Percentiles rank a stretch among this genome's conserved stretches.
These are phyloP conservation scores for Drosophila murphyi DNA, from an alignment of 1,140 invertebrate genomes.

Conservation along the genomic window DNA sequence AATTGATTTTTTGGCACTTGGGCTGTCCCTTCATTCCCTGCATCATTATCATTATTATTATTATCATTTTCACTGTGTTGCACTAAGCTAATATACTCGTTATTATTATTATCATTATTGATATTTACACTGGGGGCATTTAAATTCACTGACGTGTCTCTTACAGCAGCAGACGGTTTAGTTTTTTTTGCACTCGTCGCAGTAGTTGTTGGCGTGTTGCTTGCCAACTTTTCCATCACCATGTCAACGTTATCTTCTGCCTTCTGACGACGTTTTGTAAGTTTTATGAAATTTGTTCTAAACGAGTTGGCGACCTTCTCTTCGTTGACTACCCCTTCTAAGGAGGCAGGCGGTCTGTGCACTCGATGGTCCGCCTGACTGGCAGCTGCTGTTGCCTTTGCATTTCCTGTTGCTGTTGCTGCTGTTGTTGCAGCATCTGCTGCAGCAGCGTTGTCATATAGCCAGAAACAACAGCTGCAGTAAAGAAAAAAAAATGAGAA, in stretches of 20 bases:
- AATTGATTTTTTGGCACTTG: conserved; percentile 77
- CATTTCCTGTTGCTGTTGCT: conserved; percentile 1
- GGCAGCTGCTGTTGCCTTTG: conserved; percentile 5
- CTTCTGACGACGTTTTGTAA: conserved; percentile 23
- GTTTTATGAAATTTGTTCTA: conserved; percentile 35
- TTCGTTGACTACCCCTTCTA: conserved; percentile 19
- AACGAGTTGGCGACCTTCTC: conserved; percentile 5
- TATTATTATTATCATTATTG: conserved; percentile 56
- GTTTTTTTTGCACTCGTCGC: conserved; percentile 28
- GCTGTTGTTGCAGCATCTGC: conserved; percentile 46
- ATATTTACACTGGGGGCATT: conserved; percentile 62
- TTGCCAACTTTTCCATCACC: conserved; percentile 46
- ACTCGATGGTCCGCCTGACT: neutral
- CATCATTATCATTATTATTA: conserved; percentile 16
- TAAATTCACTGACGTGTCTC: conserved; percentile 69
- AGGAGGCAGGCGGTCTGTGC: conserved; percentile 17
- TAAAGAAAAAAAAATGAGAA: conserved; percentile 1
- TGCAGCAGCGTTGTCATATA: conserved; percentile 73
- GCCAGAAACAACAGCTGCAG: conserved; percentile 73
- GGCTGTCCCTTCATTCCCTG: conserved; percentile 24
- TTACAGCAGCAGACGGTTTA: conserved; percentile 17
- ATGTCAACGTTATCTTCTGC: conserved; percentile 29
- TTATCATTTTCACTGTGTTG: conserved; percentile 34
- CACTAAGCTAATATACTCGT: conserved; percentile 49
- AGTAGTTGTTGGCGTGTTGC: conserved; percentile 51